A percentile compares a stretch with the other conserved stretches of the same genome.
Conservation (phyloP, 2,113 vertebrate species). For the Pterocles gutturalis region DNA sequence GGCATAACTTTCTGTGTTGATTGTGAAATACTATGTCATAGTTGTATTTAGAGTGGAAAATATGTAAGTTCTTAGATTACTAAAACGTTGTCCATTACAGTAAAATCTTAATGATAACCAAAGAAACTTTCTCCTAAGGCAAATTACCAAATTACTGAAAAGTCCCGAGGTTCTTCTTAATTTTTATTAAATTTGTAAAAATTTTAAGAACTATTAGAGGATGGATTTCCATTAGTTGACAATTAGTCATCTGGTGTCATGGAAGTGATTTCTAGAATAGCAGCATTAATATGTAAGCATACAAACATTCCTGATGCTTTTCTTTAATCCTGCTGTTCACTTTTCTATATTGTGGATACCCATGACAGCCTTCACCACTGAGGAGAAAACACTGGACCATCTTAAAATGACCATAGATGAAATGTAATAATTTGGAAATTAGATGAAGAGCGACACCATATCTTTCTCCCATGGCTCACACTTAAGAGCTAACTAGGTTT, state of each 20-base stretch:
- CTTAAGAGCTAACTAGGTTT: not conserved
- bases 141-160: not conserved
- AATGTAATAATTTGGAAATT: not conserved
- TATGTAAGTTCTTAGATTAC: not conserved
- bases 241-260: not conserved
- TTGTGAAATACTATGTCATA: not conserved
- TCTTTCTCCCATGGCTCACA: not conserved
- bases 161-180: not conserved
- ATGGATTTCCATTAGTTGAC: not conserved
- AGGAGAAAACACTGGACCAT: not conserved
- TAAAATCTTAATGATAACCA: not conserved
- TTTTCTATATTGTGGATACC: not conserved
- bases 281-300: not conserved
- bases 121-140: not conserved
- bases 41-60: not conserved
- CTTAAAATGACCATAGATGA: not conserved
- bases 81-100: not conserved
- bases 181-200: not conserved
- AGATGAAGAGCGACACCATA: fast-evolving
- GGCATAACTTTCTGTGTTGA: not conserved
- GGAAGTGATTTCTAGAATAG: not conserved
- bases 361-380: not conserved
- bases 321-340: not conserved
- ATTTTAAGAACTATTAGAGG: not conserved
- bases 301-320: not conserved